Evolutionary conservation across 2,113 vertebrate genomes (phyloP).

Genomic region (Scytalopus superciliaris): DNA sequence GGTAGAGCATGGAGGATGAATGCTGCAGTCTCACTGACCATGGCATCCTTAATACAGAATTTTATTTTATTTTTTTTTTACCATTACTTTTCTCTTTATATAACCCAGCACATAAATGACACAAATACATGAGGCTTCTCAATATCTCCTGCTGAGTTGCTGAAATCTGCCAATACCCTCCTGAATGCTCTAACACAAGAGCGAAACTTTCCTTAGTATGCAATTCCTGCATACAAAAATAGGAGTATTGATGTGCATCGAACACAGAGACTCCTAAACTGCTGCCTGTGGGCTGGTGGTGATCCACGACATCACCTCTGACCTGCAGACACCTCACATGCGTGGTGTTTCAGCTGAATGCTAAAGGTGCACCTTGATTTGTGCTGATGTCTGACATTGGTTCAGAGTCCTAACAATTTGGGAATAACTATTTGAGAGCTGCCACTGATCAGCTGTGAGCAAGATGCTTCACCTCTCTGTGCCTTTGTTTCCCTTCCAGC

Average conservation of each 20-base stretch:
- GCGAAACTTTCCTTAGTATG: neutral
- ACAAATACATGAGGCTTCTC: neutral
- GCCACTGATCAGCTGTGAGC: constrained; percentile 38
- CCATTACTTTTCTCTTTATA: neutral
- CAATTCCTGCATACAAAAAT: neutral
- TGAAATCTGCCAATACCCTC: neutral
- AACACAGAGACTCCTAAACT: neutral
- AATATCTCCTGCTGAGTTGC: neutral
- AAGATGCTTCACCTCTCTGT: constrained; percentile 39
- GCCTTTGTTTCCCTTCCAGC: constrained; percentile 44
- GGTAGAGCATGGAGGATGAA: neutral
- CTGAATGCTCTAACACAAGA: neutral
- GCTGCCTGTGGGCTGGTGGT: neutral
- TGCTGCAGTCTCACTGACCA: neutral
- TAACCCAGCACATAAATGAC: neutral
- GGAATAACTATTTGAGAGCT: neutral
- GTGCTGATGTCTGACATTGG: neutral
- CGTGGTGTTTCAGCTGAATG: neutral
- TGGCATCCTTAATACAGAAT: neutral
- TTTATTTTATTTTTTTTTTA: neutral
- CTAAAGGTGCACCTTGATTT: neutral
- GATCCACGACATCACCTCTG: neutral
- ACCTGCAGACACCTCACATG: neutral
- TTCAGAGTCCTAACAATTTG: neutral
- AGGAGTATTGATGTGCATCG: neutral